Evolutionary conservation across 2,113 vertebrate species (phyloP).

Genomic region (Pteronura brasiliensis): DNA sequence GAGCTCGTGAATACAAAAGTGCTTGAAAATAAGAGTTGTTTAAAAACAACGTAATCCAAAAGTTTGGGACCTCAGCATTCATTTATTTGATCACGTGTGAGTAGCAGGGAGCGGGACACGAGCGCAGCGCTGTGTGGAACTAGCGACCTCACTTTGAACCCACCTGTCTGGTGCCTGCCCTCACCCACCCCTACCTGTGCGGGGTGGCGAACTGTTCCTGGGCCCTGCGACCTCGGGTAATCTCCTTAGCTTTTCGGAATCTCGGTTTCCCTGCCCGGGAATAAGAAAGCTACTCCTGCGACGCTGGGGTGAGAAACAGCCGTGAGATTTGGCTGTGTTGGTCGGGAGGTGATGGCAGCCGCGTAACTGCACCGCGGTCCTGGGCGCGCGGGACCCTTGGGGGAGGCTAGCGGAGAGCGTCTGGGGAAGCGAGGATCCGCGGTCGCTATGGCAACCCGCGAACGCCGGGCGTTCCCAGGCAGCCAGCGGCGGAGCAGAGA

Average conservation of each 20-base stretch:
- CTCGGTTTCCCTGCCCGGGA: neutral
- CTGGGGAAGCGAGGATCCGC: neutral
- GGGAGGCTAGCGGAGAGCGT: rapidly evolving
- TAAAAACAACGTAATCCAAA: neutral
- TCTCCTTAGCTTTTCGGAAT: neutral
- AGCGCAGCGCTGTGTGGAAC: neutral
- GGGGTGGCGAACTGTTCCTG: neutral
- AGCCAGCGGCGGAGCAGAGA: rapidly evolving
- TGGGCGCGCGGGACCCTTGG: rapidly evolving
- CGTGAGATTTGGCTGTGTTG: neutral
- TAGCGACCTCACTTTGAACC: neutral
- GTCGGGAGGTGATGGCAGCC: neutral
- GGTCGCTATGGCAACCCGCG: slow-evolving; percentile 48
- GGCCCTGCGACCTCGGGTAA: neutral
- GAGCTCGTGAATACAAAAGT: neutral
- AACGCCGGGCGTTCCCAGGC: neutral
- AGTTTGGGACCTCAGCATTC: neutral
- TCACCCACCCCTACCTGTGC: neutral
- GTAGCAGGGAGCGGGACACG: neutral
- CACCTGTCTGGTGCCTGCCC: neutral
- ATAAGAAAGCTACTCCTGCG: neutral
- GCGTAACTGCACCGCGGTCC: too few species aligned
- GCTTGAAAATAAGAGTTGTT: neutral
- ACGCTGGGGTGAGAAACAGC: neutral
- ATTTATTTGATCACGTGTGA: neutral